A percentile compares a stretch with the other conserved stretches of the same genome.
Conservation (phyloP, 2,888 invertebrate genomes). For the Mactromeris polynyma region DNA sequence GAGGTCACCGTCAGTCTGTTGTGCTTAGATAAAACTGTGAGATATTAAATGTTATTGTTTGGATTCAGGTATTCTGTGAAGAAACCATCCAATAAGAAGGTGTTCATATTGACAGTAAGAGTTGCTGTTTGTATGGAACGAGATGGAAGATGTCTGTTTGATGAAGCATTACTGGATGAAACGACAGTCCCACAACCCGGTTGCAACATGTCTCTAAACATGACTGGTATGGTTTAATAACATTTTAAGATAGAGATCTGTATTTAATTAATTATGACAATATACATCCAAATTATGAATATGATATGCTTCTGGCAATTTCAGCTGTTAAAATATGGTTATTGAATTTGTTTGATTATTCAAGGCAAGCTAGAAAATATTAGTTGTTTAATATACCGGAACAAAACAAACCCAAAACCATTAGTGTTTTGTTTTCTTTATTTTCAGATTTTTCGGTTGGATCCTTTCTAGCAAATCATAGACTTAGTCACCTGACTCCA, state of each 20-base stretch:
- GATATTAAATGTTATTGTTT: neutral
- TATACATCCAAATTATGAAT: too few species aligned
- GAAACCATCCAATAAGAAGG: conserved; percentile 62
- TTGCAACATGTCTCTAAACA: conserved; percentile 53
- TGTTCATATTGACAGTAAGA: conserved; percentile 57
- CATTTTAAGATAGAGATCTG: too few species aligned
- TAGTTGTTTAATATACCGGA: too few species aligned
- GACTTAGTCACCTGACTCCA: neutral
- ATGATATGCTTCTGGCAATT: too few species aligned
- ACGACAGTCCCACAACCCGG: conserved; percentile 64
- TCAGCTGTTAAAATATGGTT: too few species aligned
- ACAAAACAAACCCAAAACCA: too few species aligned
- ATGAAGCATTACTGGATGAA: conserved; percentile 44
- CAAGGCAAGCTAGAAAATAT: too few species aligned
- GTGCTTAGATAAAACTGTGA: neutral
- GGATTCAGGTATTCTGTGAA: conserved; percentile 53
- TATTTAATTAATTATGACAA: too few species aligned
- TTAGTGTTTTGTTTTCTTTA: too few species aligned
- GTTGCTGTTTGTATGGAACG: conserved; percentile 60
- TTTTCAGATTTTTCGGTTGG: conserved; percentile 22
- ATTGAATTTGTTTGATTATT: too few species aligned
- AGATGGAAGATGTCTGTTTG: conserved; percentile 50
- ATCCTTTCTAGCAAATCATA: conserved; percentile 7
- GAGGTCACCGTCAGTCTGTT: too few species aligned
- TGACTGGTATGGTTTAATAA: conserved; percentile 29